Conservation (phyloP, 1,140 invertebrate species). For the Augochlora pura region DNA sequence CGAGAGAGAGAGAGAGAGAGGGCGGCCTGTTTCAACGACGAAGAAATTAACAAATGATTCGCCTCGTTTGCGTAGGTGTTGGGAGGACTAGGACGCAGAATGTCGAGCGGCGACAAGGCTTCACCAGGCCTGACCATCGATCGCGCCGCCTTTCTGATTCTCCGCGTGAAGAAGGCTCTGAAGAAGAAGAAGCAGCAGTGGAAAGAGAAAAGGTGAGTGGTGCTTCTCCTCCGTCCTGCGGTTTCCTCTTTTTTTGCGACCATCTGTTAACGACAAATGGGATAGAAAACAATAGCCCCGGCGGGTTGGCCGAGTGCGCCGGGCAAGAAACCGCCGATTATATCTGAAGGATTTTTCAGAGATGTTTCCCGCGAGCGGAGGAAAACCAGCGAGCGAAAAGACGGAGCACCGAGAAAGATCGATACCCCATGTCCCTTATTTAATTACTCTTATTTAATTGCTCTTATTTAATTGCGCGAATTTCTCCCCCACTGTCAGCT, state of each 20-base stretch:
- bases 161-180: constrained; percentile 93
- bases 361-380: background rate
- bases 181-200: constrained; percentile 92
- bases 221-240: background rate
- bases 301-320: too few species aligned
- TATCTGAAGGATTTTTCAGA: background rate
- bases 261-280: background rate
- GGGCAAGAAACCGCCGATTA: background rate
- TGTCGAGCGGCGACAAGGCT: constrained; percentile 78
- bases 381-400: too few species aligned
- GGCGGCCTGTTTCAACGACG: too few species aligned
- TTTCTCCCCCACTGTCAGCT: too few species aligned
- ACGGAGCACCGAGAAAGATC: too few species aligned
- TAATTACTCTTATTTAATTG: too few species aligned
- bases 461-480: too few species aligned
- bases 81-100: constrained; percentile 71
- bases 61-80: constrained; percentile 63
- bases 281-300: background rate
- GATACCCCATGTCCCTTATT: too few species aligned
- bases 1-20: too few species aligned
- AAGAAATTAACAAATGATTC: background rate
- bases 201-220: constrained; percentile 87
- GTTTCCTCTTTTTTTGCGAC: too few species aligned
- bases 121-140: constrained; percentile 86
- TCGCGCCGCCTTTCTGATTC: constrained; percentile 91